Percentiles rank a stretch among this genome's conserved stretches.
Conservation (phyloP, 2,797 vertebrate species). For the Myotis pilosus region DNA sequence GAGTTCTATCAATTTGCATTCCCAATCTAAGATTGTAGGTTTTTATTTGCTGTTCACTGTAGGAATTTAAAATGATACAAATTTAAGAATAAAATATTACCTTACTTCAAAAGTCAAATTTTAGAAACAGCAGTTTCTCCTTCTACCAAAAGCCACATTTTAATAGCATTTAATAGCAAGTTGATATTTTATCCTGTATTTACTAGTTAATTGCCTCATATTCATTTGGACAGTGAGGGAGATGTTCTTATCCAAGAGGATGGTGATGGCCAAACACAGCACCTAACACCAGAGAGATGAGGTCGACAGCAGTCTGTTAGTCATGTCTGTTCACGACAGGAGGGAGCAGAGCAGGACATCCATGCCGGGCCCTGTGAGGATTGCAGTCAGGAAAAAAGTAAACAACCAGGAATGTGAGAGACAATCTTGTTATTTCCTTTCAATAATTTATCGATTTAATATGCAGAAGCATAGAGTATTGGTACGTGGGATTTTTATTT, state of each 20-base stretch:
- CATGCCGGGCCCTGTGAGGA: background rate
- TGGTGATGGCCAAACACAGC: background rate
- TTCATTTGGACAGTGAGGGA: background rate
- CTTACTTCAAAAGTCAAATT: background rate
- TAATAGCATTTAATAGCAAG: background rate
- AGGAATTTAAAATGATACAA: background rate
- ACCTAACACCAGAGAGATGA: background rate
- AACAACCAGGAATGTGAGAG: background rate
- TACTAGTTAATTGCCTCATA: background rate
- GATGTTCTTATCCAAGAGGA: background rate
- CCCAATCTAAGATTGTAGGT: background rate
- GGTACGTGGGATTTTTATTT: background rate
- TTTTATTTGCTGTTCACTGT: background rate
- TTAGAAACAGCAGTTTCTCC: background rate
- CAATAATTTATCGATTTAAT: background rate
- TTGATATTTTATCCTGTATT: background rate
- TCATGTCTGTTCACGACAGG: background rate
- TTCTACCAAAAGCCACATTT: background rate
- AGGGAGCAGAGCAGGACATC: background rate
- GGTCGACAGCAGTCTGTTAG: background rate
- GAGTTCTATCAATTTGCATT: background rate
- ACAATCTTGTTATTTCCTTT: background rate
- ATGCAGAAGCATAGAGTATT: background rate
- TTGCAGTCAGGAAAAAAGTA: background rate
- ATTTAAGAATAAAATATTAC: background rate